Base-by-base conservation (phyloP, 2,888 invertebrate genomes). In the Lithophane socia region DNA sequence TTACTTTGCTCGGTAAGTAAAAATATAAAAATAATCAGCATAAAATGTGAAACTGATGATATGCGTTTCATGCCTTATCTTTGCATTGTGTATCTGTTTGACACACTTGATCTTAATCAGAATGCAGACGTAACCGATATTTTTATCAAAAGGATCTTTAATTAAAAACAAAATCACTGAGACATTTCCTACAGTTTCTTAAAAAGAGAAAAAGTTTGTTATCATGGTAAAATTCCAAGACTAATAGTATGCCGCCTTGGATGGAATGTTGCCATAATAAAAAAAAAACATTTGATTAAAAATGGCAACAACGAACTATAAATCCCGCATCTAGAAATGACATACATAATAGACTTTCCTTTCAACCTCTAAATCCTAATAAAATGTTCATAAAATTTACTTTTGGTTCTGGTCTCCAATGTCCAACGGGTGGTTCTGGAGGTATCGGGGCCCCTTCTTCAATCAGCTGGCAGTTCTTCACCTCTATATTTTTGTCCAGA, bases 371-470 rank as follows among this genome's bases (percentile, higher is more conserved):
- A 63, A 65, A 4, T 7, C 10, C 12, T 42, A 42, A 18, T 24
- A 52, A 37, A 42, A 66, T 16, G 37, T 49, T 21, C 0, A 56
- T 4, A 21, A 24, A 71, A 91, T 94, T 94, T 97, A 97, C 96
- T 92, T 91, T 92, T 73, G 94, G 93, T 84, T 99, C 99, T 0
- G 99, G 99, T 90, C 97, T 98, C 99, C 99, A 99, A 90, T 98
- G 97, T 0, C 98, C 98, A 0, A 98, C 97, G 0, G 99, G 98
- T 0, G 99, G 99, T 90, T 99, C 99, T 0, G 99, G 99, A 0
- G 98, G 98, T 86, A 99, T 98, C 0, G 99, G 99, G 0, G 99
- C 98, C 0, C 99, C 99, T 94, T 99, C 99, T 77, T 98, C 97
- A 37, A 99, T 94, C 87, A 99, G 95, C 88, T 98, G 97, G 91